Evolutionary conservation across 2,113 vertebrate genomes (phyloP), one percentile per base, ranked within the genome.

Genomic region (Hyperopisus bebe): DNA sequence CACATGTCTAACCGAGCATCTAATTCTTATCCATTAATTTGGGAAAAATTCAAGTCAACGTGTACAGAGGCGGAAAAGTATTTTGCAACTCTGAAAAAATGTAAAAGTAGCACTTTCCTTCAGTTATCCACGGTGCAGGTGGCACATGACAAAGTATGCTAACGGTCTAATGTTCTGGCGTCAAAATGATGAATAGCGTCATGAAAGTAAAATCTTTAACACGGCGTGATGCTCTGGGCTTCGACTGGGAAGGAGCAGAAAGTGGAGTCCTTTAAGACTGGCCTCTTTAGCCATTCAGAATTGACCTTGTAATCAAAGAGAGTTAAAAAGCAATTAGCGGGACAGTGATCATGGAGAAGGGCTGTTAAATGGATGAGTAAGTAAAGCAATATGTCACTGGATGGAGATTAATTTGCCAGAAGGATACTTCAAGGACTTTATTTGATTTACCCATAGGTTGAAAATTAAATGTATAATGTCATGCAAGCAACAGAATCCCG

Each of bases 321-420:
- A 96, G 93, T 95, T 96, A 95, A 96, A 97, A 97, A 96, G 96
- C 96, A 97, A 97, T 97, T 97, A 97, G 96, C 94, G 93, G 96
- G 94, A 95, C 95, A 97, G 96, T 97, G 96, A 96, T 96, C 94
- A 95, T 94, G 94, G 95, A 94, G 94, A 93, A 95, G 94, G 5
- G 87, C 96, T 95, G 94, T 93, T 95, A 96, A 96, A 96, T 95
- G 96, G 94, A 96, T 96, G 95, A 95, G 94, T 96, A 96, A 96
- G 95, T 96, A 96, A 96, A 96, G 96, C 95, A 97, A 95, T 96
- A 95, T 96, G 96, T 97, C 95, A 96, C 92, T 96, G 95, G 96
- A 95, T 95, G 93, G 92, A 96, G 95, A 97, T 97, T 96, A 95
- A 96, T 97, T 96, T 95, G 95, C 93, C 92, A 94, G 94, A 93